Conservation (phyloP, 2,888 invertebrate species). For the Ormia ochracea region DNA sequence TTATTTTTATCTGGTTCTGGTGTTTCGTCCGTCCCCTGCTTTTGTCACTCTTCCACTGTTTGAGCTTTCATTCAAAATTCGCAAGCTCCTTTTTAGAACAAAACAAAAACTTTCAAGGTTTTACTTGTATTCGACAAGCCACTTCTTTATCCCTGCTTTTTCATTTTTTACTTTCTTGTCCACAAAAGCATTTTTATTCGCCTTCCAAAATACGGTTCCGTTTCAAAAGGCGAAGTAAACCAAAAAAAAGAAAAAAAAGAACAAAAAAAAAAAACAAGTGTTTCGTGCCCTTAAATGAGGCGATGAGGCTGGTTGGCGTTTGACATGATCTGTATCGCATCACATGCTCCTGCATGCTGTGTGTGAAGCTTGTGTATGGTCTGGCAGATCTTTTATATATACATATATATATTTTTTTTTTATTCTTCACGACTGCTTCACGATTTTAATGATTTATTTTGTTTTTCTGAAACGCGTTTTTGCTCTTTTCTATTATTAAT, state of each 20-base stretch:
- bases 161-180: not conserved
- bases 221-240: not conserved
- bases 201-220: not conserved
- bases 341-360: not conserved
- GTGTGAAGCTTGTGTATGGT: not conserved
- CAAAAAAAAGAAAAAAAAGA: not conserved
- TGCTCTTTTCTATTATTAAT: not conserved
- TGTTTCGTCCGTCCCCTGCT: not conserved
- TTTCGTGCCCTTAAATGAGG: slow-evolving; percentile 36
- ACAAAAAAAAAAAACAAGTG: slow-evolving; percentile 47
- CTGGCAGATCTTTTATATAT: not conserved
- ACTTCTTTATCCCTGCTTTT: slow-evolving; percentile 18
- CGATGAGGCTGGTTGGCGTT: slow-evolving; percentile 13
- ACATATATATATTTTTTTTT: not conserved
- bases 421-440: slow-evolving; percentile 1
- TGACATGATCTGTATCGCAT: slow-evolving; percentile 15
- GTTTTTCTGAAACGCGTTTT: slow-evolving; percentile 23
- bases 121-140: not conserved
- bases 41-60: not conserved
- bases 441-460: not conserved
- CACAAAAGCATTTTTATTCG: not conserved
- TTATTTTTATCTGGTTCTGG: not conserved
- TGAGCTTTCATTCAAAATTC: not conserved
- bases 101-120: slow-evolving; percentile 51
- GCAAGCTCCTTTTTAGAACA: slow-evolving; percentile 24